Base-by-base conservation (phyloP, 2,888 invertebrate species). In the Girardia tigrina region DNA sequence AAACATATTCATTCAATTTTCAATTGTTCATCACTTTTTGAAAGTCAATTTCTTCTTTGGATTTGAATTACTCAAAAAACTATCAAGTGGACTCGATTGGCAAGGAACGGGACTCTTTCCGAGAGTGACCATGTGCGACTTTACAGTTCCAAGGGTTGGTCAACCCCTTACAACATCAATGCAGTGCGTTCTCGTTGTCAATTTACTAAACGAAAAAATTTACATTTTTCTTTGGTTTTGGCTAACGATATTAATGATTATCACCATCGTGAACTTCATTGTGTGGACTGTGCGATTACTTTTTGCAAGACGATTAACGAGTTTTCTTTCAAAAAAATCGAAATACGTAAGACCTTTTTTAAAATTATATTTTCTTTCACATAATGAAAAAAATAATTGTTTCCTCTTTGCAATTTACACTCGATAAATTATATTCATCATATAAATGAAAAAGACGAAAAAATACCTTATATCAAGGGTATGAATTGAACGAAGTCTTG, bases 21-120 rank as follows among this genome's bases (percentile, higher is more conserved):
- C n/a, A n/a, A n/a, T n/a, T n/a, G n/a, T n/a, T n/a, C n/a, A n/a
- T n/a, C n/a, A n/a, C n/a, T n/a, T n/a, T n/a, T n/a, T n/a, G n/a
- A n/a, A n/a, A n/a, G n/a, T n/a, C n/a, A n/a, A n/a, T n/a, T n/a
- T n/a, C 78, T 71, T 82, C 36, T 83, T 82, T 80, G 85, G 86
- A 71, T 83, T 84, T 71, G 83, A 85, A 78, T 84, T 85, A 16
- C 78, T 86, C 23, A 82, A 82, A 76, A 85, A 85, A 77, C 79
- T 86, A 70, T 80, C 84, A 27, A 81, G 81, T 75, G 84, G 84
- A 6, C 79, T 80, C 26, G 81, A 81, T 75, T 82, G 81, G 82
- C 79, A 80, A 0, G 80, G 80, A 0, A 80, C 82, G 1, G 79
- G 80, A 28, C 77, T 81, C 23, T 84, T 84, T 78, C 84, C 83